Base-by-base conservation (phyloP, 92 coral and sea anemone genomes). In the Paragorgia papillata region DNA sequence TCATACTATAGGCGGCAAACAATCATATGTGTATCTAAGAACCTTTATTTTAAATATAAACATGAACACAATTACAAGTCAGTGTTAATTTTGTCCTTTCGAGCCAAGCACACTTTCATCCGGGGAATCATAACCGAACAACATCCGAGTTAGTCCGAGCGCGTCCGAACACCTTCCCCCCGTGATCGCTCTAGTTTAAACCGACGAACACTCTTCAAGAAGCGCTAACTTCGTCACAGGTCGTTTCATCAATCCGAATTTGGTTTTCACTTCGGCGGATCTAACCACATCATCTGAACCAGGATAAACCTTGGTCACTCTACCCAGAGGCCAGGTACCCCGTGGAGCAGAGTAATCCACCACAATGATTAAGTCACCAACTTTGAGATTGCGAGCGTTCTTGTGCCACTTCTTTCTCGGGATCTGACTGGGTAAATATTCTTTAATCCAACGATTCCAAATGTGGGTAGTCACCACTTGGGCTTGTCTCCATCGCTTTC, bases 321-420 rank as follows among this genome's bases (percentile, higher is more conserved):
- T 37, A 18, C 85, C 85, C 33, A 80, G 51, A 27, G 85, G 79
- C 89, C 89, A 85, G 27, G 31, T 48, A 25, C 85, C 77, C 29
- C 86, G 66, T 30, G 51, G 56, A 20, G 73, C n/a, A 22, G 63
- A 32, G 18, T 63, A 31, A 33, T 84, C 85, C 21, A 66, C 69
- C 28, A 84, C 76, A n/a, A 83, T 49, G 29, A 83, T 69, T 49
- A 83, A 50, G 44, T 83, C 80, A 13, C 80, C 84, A 29, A 79
- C 75, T 67, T 66, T 70, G 22, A 85, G n/a, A 33, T 73, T 85
- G 9, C n/a, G 44, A 2, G 39, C 40, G 18, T 63, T 18, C 44
- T 63, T 39, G 3, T 20, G 13, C 82, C 89, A 85, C 46, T 79
- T 84, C 84, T 79, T 67, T 14, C 80, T 70, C 22, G 46, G 40